These are phyloP conservation scores for Lasius platythorax DNA, from an alignment of 2,888 invertebrate species.

Conservation along the genomic window DNA sequence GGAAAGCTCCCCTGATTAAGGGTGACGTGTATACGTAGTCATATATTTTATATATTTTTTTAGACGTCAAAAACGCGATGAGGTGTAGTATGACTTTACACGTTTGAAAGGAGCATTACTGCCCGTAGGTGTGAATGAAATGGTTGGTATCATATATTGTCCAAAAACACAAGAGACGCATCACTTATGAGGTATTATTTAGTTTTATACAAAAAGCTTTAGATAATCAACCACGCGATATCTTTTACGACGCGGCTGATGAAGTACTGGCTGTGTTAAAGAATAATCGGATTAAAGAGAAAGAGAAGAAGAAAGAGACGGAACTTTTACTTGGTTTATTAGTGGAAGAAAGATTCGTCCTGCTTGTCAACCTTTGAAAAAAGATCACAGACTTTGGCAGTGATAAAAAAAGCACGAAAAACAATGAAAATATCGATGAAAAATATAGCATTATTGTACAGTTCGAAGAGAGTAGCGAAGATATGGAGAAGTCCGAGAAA, in stretches of 20 bases:
- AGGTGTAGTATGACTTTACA: constrained; percentile 96
- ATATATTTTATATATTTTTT: neutral
- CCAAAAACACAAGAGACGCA: constrained; percentile 99
- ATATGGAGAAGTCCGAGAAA: constrained; percentile 97
- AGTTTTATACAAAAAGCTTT: constrained; percentile 99
- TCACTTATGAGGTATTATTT: constrained; percentile 97
- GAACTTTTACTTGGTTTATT: constrained; percentile 94
- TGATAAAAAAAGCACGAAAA: constrained; percentile 86
- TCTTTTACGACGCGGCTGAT: constrained; percentile 99
- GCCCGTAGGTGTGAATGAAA: constrained; percentile 95
- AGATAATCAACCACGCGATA: constrained; percentile 98
- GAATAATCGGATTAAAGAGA: constrained; percentile 97
- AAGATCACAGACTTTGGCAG: constrained; percentile 98
- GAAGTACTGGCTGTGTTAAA: constrained; percentile 98
- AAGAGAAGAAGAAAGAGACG: constrained; percentile 96
- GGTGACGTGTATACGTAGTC: too few species aligned
- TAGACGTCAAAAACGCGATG: constrained; percentile 95
- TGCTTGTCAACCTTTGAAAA: constrained; percentile 98
- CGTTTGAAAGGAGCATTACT: constrained; percentile 95
- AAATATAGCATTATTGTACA: constrained; percentile 99
- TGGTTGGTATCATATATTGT: constrained; percentile 96
- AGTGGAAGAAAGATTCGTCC: constrained; percentile 96
- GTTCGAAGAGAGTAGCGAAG: constrained; percentile 99
- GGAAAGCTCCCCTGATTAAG: too few species aligned
- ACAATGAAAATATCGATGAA: constrained; percentile 97